Conservation (phyloP, 2,113 vertebrate genomes). For the Puffinus mauretanicus region DNA sequence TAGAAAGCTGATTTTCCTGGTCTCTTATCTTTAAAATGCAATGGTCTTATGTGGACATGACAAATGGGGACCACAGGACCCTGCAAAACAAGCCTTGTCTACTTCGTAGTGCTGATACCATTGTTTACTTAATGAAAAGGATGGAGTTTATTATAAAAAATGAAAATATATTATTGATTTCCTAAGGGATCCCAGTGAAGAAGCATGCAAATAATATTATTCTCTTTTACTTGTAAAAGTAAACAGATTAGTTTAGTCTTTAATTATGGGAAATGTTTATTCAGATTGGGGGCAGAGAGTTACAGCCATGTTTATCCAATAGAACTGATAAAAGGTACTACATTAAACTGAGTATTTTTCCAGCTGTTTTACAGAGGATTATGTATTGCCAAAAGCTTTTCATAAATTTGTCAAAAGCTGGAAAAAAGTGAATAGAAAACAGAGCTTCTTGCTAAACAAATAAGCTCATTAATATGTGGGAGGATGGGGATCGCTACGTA, state of each 20-base stretch:
- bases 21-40: slow-evolving; percentile 55
- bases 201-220: neutral
- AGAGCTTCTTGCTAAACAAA: slow-evolving; percentile 38
- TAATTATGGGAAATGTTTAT: neutral
- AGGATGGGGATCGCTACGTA: neutral
- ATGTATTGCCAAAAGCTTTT: neutral
- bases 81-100: neutral
- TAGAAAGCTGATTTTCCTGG: slow-evolving; percentile 10
- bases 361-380: neutral
- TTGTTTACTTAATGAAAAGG: slow-evolving; percentile 8
- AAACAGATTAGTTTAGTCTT: neutral
- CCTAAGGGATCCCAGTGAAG: neutral
- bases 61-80: neutral
- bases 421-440: neutral
- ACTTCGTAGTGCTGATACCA: neutral
- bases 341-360: neutral
- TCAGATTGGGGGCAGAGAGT: neutral
- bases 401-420: neutral
- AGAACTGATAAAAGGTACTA: neutral
- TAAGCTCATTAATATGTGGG: slow-evolving; percentile 27
- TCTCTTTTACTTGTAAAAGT: neutral
- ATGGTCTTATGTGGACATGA: neutral
- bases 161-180: neutral
- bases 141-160: neutral
- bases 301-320: neutral